Percentiles rank a stretch among this genome's conserved stretches.
phyloP scores from a whole-genome alignment of 2,113 vertebrate genomes.

The Meriones unguiculatus region DNA sequence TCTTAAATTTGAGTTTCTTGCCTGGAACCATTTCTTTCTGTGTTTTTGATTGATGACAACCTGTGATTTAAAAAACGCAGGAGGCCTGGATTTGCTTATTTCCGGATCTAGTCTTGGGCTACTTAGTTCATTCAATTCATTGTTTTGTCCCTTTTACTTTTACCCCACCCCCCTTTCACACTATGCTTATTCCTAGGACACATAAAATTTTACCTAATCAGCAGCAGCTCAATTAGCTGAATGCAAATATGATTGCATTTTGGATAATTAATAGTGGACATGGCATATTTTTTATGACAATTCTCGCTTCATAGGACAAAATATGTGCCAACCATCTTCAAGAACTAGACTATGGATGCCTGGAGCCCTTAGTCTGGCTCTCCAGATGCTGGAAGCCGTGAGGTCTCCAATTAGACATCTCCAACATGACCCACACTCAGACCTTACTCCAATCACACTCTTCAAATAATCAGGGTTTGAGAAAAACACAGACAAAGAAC shows the following conservation, averaged over 20 bases:
- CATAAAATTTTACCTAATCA: not conserved
- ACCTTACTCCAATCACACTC: not conserved
- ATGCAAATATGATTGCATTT: slow-evolving; percentile 35
- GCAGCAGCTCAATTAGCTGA: not conserved
- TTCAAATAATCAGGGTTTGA: not conserved
- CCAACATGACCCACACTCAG: not conserved
- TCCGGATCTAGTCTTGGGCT: not conserved
- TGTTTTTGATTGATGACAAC: not conserved
- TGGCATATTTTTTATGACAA: not conserved
- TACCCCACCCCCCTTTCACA: not conserved
- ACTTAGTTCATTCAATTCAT: not conserved
- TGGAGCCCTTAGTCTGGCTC: not conserved
- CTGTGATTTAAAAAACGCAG: not conserved
- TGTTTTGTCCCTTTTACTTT: not conserved
- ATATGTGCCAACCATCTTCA: not conserved
- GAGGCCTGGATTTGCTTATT: not conserved
- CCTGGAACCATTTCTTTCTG: not conserved
- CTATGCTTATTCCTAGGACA: not conserved
- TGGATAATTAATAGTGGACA: not conserved
- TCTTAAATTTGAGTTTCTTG: not conserved
- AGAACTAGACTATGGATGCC: not conserved
- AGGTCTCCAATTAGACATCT: not conserved
- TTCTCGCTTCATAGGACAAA: not conserved
- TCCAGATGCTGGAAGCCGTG: not conserved
- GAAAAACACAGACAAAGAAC: slow-evolving; percentile 24